Conservation (phyloP, 2,888 invertebrate genomes). For the Holacanthella duospinosa region DNA sequence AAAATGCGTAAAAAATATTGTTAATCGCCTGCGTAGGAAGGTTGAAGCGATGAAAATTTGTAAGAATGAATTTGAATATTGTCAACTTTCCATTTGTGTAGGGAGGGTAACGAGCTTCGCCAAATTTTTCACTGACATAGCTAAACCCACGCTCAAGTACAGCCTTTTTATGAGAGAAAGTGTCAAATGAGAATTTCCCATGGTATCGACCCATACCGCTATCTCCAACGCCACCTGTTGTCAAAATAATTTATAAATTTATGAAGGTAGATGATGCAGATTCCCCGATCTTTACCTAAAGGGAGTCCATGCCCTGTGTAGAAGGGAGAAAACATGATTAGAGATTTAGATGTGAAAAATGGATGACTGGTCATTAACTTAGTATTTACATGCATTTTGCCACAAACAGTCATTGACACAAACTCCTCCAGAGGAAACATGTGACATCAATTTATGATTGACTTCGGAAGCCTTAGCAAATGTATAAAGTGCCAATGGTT, state of each 20-base stretch:
- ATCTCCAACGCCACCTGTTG: conserved; percentile 39
- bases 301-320: conserved; percentile 32
- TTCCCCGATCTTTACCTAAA: conserved; percentile 13
- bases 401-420: conserved; percentile 74
- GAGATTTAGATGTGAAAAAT: neutral
- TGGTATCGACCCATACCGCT: conserved; percentile 46
- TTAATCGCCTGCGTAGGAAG: no score
- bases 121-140: conserved; percentile 26
- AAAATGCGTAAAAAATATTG: no score
- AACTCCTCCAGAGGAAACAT: conserved; percentile 69
- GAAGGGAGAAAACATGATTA: conserved; percentile 7
- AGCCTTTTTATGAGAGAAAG: conserved; percentile 80
- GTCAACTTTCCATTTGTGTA: conserved; percentile 63
- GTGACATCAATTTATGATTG: conserved; percentile 53
- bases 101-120: conserved; percentile 57
- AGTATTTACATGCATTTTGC: conserved; percentile 59
- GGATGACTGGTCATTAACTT: neutral
- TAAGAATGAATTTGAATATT: conserved; percentile 44
- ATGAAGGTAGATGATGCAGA: neutral
- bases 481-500: conserved; percentile 78
- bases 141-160: conserved; percentile 39
- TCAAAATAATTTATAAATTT: neutral
- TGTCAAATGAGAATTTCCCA: conserved; percentile 79
- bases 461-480: conserved; percentile 58
- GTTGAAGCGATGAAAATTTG: conserved; percentile 19